Evolutionary conservation across 2,113 vertebrate species (phyloP), one percentile per base, ranked within the genome.

Genomic region (Coreoperca whiteheadi): DNA sequence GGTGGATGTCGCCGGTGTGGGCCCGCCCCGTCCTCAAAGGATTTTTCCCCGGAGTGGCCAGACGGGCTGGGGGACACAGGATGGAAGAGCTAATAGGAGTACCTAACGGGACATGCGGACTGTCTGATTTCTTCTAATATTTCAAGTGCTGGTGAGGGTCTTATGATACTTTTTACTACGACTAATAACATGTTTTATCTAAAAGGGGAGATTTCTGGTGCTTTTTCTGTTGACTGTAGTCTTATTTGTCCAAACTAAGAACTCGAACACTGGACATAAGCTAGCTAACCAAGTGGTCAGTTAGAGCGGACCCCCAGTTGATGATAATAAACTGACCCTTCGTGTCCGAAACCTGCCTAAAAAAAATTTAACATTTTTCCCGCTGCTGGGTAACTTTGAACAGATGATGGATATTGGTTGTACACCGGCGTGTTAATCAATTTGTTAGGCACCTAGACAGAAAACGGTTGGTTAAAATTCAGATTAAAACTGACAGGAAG

Each of bases 81-180:
- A 95, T 94, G 93, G 93, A 91, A 92, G 92, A 77, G 90, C 92
- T 93, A 91, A 89, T 83, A 63, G 86, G 88, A 94, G 93, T 85
- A 88, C 32, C 87, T 94, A 93, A 88, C 91, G 91, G 94, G 94
- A 94, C 94, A 92, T 94, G 93, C 91, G 91, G 92, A 90, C 91
- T 74, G 74, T 79, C 87, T 87, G 92, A 89, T 89, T 88, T 91
- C 81, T 86, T 82, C 81, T 86, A 74, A 87, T 81, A 89, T 80
- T 90, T 87, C 84, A 86, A 86, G 77, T 87, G 64, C 88, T 84
- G 95, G 95, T 96, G 90, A 95, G 95, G 80, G 39, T n/a, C 56
- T 79, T 63, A 66, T 32, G 8, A 71, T 88, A 83, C 81, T 89
- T 83, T 87, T 80, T 82, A 70, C 30, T 65, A 14, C 53, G 3